Evolutionary conservation across 2,888 invertebrate genomes (phyloP), one percentile per base, ranked within the genome.

Genomic region (Lycocerus yunnanus): DNA sequence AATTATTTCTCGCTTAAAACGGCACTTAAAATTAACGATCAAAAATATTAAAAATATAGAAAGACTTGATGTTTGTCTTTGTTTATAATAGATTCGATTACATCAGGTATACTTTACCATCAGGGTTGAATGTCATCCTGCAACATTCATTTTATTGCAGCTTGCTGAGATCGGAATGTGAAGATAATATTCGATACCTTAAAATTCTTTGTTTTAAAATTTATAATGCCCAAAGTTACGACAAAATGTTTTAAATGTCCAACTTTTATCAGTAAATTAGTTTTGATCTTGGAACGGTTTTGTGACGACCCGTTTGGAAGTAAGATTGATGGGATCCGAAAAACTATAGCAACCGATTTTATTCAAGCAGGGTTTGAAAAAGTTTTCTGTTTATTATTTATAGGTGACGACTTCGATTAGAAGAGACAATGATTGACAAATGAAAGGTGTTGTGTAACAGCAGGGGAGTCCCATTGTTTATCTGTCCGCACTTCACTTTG

Each of bases 131-230:
- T 85, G 86, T 85, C 86, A 85, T 84, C 80, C 83, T 85, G 86
- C 84, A 20, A 63, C 61, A 27, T 63, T 18, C 13, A 63, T 13
- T 63, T 63, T 63, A 63, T 63, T 18, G 61, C 61, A 63, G 61
- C 61, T 63, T 18, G 84, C 84, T 83, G 82, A 84, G 86, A 86
- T 86, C 82, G 85, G 86, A 84, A 86, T 86, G 84, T 81, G 78
- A 81, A 85, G 86, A 86, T 86, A 86, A 85, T 85, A 82, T 83
- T 16, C 82, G 81, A 85, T 85, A 85, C 84, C 85, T 84, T 82
- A 82, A 81, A 80, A 80, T 79, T 83, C 84, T 86, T 86, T 86
- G 86, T 86, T 86, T 85, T 85, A 84, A 63, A 83, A 77, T 78
- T 79, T 76, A 75, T 78, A 78, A 68, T 68, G 10, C 27, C 68